A percentile compares a stretch with the other conserved stretches of the same genome.
phyloP scores from a whole-genome alignment of 1,140 invertebrate species.

The Leptestheria dahalacensis region DNA sequence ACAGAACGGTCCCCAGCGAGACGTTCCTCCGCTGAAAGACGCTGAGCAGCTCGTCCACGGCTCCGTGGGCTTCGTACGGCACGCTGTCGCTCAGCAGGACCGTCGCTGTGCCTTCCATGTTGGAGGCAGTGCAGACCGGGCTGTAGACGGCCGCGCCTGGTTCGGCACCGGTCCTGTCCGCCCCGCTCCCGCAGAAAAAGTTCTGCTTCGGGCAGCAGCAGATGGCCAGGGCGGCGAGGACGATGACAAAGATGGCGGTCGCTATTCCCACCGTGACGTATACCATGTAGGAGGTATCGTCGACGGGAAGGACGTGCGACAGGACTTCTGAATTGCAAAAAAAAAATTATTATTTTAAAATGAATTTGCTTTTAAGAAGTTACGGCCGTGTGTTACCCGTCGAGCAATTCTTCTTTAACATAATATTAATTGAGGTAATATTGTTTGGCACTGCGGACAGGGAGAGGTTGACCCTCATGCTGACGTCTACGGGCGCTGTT shows the following conservation, averaged over 20 bases:
- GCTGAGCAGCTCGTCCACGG: neutral
- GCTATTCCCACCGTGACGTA: conserved; percentile 6
- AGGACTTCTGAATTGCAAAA: neutral
- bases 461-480: conserved; percentile 67
- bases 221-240: neutral
- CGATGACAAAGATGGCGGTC: neutral
- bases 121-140: neutral
- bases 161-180: neutral
- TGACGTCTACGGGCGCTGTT: conserved; percentile 65
- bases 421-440: conserved; percentile 58
- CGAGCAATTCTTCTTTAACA: conserved; percentile 68
- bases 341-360: neutral
- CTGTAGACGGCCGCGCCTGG: neutral
- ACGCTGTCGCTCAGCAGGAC: neutral
- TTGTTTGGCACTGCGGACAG: conserved; percentile 34
- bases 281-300: conserved; percentile 6
- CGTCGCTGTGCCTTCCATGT: neutral
- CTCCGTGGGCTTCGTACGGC: neutral
- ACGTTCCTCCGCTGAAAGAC: conserved; percentile 1
- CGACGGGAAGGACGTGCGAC: neutral
- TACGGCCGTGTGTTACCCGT: conserved; percentile 32
- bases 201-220: conserved; percentile 7
- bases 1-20: conserved; percentile 42
- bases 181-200: neutral
- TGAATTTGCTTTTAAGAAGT: too few relatives aligned